Evolutionary conservation across 2,113 vertebrate species (phyloP), one percentile per base, ranked within the genome.

Genomic region (Colinus virginianus): DNA sequence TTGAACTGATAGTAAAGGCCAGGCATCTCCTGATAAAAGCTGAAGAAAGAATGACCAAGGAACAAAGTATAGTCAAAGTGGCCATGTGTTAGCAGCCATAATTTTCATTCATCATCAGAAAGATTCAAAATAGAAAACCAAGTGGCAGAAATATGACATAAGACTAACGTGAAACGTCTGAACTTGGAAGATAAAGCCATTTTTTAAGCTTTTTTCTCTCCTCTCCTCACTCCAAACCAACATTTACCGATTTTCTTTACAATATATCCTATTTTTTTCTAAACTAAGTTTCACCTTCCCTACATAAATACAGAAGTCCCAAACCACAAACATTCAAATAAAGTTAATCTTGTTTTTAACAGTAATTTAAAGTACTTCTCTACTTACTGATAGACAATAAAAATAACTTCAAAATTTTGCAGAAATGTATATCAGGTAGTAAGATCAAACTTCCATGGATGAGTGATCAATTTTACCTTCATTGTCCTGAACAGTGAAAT

Each of bases 401-500:
- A 78, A 84, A 7, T 63, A 88, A 89, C 70, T 22, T 34, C 28
- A 26, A 26, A 30, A 32, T 13, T 70, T 81, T 87, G 55, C 42
- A 91, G 43, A 43, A 91, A 92, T 43, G 13, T 8, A 42, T 32
- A 14, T 5, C 13, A 51, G 45, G 51, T 6, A 94, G 26, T 34
- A 94, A 85, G 82, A 30, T 25, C 77, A 85, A 74, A 64, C 21
- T 71, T 80, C 53, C 46, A 32, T 59, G 23, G 58, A 80, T 32
- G 23, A 70, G 9, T n/a, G 9, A 7, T 81, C 51, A 81, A 89
- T 90, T 91, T 97, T 98, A 99, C 99, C 99, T 98, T 99, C 99
- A 51, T 98, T 99, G 96, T 99, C 99, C 46, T 98, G 98, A 59
- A 99, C 98, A 66, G 99, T 99, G 96, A 99, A 99, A 97, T 99